Evolutionary conservation across 1,140 invertebrate genomes (phyloP), one percentile per base, ranked within the genome.

Genomic region (Caenorhabditis remanei): DNA sequence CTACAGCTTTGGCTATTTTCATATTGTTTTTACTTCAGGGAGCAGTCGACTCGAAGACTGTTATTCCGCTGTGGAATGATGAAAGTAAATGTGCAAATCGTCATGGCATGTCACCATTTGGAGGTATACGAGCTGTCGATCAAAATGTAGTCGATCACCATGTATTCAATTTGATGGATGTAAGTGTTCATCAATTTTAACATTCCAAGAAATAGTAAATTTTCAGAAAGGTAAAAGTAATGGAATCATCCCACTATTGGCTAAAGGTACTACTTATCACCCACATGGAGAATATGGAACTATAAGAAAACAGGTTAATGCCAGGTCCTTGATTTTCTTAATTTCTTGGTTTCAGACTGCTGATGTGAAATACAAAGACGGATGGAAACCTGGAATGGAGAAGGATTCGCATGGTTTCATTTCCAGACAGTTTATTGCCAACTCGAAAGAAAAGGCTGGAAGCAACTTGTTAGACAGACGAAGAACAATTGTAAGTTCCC

Each of bases 391-490:
- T n/a, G 87, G 87, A 46, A 79, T 84, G 50, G 58, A 65, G 11
- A 79, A 19, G 4, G 87, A 85, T 8, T 88, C 87, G 13, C 83
- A 88, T 85, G 75, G 84, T 48, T 88, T 88, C 67, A 79, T 88
- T 48, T 85, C 83, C 2, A 21, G 87, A 13, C 87, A 88, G 41
- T 88, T 88, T 24, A 41, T 63, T 24, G 71, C 87, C 3, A 88
- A 88, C 24, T 55, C 56, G 11, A 82, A 75, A 16, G 71, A 75
- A 43, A 88, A 88, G 55, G 87, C 87, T 50, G 87, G 87, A 56
- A 85, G 83, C 48, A 75, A 88, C 43, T 50, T 84, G 4, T 21
- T 88, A 11, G 87, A 88, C 24, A 85, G 65, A 48, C n/a, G 87
- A 56, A 56, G 87, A 63, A 79, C 41, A 0, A 85, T 86, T 41